Evolutionary conservation across 2,113 vertebrate genomes (phyloP).

Genomic region (Upupa epops): DNA sequence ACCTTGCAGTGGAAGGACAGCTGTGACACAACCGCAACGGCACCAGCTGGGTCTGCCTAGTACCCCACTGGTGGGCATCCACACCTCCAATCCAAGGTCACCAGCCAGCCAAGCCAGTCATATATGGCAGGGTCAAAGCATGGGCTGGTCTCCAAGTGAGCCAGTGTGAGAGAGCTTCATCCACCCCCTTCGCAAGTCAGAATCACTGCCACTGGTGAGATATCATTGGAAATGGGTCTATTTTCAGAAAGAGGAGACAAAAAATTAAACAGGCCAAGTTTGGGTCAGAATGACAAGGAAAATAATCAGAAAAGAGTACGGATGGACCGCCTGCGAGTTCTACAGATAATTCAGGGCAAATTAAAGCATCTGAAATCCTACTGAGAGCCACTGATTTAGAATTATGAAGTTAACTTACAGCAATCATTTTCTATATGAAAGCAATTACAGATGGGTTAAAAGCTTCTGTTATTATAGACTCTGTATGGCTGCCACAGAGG

Average conservation of each 20-base stretch:
- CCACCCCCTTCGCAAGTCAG: neutral
- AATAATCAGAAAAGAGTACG: slow-evolving; percentile 46
- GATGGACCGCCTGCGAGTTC: slow-evolving; percentile 50
- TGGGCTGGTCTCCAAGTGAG: neutral
- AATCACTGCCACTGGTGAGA: neutral
- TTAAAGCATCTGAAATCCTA: slow-evolving; percentile 71
- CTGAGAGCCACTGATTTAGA: slow-evolving; percentile 63
- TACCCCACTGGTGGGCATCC: accelerated
- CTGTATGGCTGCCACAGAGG: slow-evolving; percentile 17
- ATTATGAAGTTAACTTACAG: slow-evolving; percentile 67
- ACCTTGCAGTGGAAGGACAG: neutral
- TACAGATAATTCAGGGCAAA: slow-evolving; percentile 71
- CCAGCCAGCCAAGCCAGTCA: neutral
- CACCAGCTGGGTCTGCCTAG: neutral
- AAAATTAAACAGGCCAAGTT: slow-evolving; percentile 25
- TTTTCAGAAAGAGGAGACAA: slow-evolving; percentile 10
- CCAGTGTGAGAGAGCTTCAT: neutral
- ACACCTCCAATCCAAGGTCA: neutral
- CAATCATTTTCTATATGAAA: slow-evolving; percentile 68
- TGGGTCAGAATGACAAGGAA: slow-evolving; percentile 29
- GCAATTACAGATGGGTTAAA: slow-evolving; percentile 57
- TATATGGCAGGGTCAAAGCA: neutral
- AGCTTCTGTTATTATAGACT: slow-evolving; percentile 47
- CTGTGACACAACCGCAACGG: accelerated
- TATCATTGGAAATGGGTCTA: neutral